Evolutionary conservation across 2,888 invertebrate genomes (phyloP).

Genomic region (Scaptomyza flava): DNA sequence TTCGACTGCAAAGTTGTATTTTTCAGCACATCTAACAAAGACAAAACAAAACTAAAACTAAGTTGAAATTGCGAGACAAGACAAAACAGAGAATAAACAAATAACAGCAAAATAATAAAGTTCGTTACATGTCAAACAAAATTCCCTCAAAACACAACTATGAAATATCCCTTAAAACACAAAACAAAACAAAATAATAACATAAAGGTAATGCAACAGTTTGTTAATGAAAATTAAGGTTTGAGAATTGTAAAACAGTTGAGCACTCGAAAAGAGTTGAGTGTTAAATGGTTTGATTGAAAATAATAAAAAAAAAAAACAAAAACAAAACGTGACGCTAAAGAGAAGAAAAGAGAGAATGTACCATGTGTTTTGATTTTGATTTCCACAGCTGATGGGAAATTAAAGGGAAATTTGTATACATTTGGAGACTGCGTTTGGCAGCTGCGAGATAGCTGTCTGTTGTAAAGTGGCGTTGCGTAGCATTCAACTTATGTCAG

Average conservation of each 20-base stretch:
- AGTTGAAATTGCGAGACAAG: constrained; percentile 21
- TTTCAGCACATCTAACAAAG: constrained; percentile 62
- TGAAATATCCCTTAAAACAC: constrained; percentile 23
- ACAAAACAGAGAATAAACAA: constrained; percentile 12
- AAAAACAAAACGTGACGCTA: constrained; percentile 50
- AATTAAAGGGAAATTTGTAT: not conserved
- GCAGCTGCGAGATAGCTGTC: constrained; percentile 4
- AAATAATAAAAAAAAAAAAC: constrained; percentile 35
- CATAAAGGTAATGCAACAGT: constrained; percentile 51
- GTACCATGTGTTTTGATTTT: constrained; percentile 23
- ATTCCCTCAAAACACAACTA: constrained; percentile 19
- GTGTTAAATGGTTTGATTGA: constrained; percentile 54
- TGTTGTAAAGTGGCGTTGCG: not conserved
- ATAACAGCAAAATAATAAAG: constrained; percentile 25
- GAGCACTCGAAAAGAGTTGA: constrained; percentile 26
- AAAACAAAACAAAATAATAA: constrained; percentile 4
- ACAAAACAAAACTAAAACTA: constrained; percentile 38
- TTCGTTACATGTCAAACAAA: constrained; percentile 56
- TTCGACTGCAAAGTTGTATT: constrained; percentile 73
- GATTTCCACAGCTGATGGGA: not conserved
- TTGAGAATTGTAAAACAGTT: constrained; percentile 53
- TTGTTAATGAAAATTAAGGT: constrained; percentile 64
- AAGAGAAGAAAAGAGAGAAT: constrained; percentile 56
- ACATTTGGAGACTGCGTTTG: not conserved
- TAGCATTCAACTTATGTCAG: constrained; percentile 7